Evolutionary conservation across 37 sponge, comb jelly and placozoan genomes (phyloP), one percentile per base, ranked within the genome.

Genomic region (Halisarca cf. caerulea): DNA sequence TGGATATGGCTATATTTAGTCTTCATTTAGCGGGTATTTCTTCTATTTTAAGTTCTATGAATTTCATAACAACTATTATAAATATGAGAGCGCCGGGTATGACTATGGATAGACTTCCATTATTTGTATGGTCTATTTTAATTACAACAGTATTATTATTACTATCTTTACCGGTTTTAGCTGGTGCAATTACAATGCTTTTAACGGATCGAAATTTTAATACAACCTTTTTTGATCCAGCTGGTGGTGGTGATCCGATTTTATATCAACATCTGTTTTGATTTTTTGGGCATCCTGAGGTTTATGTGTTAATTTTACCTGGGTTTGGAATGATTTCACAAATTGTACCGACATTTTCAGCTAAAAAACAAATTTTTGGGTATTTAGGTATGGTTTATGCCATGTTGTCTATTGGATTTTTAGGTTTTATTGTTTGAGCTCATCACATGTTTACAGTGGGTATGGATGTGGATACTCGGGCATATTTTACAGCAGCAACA

Each of bases 251-350:
- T n/a, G 95, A 94, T 59, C 95, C 95, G 33, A 86, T 94, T 44
- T 89, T 94, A 91, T 94, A 81, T 89, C 95, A 94, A 86, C 95
- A 94, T 75, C 86, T 94, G 83, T 94, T 94, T 84, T 94, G 95
- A 55, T 93, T 94, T 62, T 94, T 94, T 86, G 95, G 95, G 87
- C 95, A 94, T 60, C 95, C 95, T 34, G 92, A 94, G 37, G 95
- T 94, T 61, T 94, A 94, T 89, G 83, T 91, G 34, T 86, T 94
- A 86, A 89, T 94, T 68, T 69, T 94, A 53, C 95, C 95, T 9
- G 95, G 90, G 24, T 94, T 94, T 89, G 95, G 95, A 27, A 94
- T 94, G 18, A 39, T 94, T 59, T 94, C 95, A 74, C 92, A 94
- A 80, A 89, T 94, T 51, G 83, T 94, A 4, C 90, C 92, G 0